A percentile compares a stretch with the other conserved stretches of the same genome.
Evolutionary conservation across 1,140 invertebrate genomes (phyloP).

Genomic region (Drosophila rhopaloa): DNA sequence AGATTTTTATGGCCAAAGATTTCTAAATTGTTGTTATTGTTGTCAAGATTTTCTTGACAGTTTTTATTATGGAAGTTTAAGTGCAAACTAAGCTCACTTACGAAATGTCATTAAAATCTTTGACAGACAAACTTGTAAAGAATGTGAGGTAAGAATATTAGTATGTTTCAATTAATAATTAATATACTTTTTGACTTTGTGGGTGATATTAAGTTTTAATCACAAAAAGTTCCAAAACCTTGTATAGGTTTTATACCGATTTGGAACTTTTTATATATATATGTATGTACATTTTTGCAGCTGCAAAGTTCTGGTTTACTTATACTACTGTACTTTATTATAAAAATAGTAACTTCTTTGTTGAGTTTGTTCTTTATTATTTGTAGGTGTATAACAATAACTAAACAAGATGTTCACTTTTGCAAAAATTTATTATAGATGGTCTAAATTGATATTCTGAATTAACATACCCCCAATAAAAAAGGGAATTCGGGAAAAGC

Average conservation of each 20-base stretch:
- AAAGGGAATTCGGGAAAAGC: slow-evolving; percentile 14
- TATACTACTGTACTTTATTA: neutral
- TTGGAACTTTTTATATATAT: neutral
- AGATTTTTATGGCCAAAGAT: too few species aligned
- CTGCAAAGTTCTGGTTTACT: neutral
- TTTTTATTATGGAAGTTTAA: neutral
- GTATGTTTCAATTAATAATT: neutral
- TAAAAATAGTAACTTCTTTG: neutral
- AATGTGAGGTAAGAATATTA: neutral
- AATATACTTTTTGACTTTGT: neutral
- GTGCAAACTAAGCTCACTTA: neutral
- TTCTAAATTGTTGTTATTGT: too few species aligned
- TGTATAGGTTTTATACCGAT: neutral
- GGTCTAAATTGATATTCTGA: neutral
- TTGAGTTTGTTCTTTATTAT: neutral
- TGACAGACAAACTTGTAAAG: neutral
- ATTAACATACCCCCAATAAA: neutral
- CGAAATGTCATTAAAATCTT: neutral
- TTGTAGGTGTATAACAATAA: neutral
- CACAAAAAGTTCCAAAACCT: neutral
- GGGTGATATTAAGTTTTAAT: too few species aligned
- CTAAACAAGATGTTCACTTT: too few species aligned
- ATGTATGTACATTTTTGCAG: neutral
- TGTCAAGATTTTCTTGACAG: neutral
- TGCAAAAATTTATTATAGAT: too few species aligned